phyloP scores from a whole-genome alignment of 2,888 invertebrate genomes.

The Apamea anceps region DNA sequence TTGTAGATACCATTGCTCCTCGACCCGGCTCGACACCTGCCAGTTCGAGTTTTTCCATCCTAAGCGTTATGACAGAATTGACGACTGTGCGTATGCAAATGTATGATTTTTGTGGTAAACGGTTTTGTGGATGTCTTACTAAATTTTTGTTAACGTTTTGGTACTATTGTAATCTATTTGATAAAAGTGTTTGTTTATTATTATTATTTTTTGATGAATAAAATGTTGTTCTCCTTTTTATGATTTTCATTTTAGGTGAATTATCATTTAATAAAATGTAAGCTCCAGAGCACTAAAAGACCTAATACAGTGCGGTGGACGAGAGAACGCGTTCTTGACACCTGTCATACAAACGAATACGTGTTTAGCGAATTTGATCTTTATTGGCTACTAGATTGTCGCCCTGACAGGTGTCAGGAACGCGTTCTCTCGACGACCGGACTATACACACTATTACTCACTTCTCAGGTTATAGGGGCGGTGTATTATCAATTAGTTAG shows the following conservation, averaged over 20 bases:
- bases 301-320: neutral
- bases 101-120: constrained; percentile 63
- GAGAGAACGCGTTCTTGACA: too few species aligned
- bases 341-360: too few species aligned
- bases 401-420: neutral
- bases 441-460: neutral
- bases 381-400: neutral
- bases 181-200: constrained; percentile 12
- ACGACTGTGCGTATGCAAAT: constrained; percentile 82
- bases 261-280: neutral
- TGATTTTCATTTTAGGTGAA: constrained; percentile 22
- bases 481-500: neutral
- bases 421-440: neutral
- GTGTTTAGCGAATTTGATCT: too few species aligned
- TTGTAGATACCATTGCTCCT: constrained; percentile 74
- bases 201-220: constrained; percentile 35
- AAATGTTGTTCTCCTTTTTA: constrained; percentile 27
- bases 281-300: neutral
- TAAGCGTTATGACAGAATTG: constrained; percentile 67
- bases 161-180: neutral
- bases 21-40: constrained; percentile 72
- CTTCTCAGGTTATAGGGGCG: neutral
- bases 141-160: constrained; percentile 33
- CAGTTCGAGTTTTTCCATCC: constrained; percentile 78
- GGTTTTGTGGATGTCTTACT: constrained; percentile 41